A percentile compares a stretch with the other conserved stretches of the same genome.
Conservation (phyloP, 2,113 vertebrate species). For the Cynocephalus volans region DNA sequence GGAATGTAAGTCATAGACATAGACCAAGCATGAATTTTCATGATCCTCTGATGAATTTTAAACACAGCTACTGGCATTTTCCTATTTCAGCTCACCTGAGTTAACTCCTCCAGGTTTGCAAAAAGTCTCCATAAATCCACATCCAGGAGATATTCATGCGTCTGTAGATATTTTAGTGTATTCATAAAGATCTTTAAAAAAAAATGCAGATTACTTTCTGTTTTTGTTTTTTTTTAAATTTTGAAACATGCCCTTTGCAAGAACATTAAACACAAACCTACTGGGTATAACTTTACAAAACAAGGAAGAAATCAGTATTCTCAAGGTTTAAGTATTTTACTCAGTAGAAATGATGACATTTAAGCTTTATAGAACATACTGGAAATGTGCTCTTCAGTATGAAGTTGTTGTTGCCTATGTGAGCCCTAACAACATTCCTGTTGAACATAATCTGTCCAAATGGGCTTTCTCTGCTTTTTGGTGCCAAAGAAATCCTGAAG, state of each 20-base stretch:
- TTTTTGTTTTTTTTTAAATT: neutral
- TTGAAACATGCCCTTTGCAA: conserved; percentile 44
- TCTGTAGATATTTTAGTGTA: conserved; percentile 92
- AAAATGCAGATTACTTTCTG: conserved; percentile 64
- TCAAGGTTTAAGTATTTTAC: neutral
- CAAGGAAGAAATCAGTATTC: conserved; percentile 1
- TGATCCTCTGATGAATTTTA: neutral
- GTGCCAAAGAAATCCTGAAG: conserved; percentile 2
- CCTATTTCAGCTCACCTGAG: conserved; percentile 90
- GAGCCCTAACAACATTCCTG: neutral
- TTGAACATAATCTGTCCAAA: neutral
- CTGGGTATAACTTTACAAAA: conserved; percentile 26
- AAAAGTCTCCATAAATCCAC: conserved; percentile 94
- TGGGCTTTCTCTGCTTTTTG: neutral
- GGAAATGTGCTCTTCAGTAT: neutral
- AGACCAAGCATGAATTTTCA: neutral
- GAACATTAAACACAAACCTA: conserved; percentile 11
- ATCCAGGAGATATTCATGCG: conserved; percentile 91
- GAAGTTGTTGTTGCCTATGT: neutral
- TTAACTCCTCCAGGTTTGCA: conserved; percentile 94
- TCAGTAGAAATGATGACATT: neutral
- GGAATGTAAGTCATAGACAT: neutral
- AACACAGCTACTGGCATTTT: neutral
- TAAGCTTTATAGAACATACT: neutral
- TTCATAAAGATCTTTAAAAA: conserved; percentile 93